A percentile compares a stretch with the other conserved stretches of the same genome.
phyloP scores from a whole-genome alignment of 2,113 vertebrate genomes.

The Epinephelus cyanopodus region DNA sequence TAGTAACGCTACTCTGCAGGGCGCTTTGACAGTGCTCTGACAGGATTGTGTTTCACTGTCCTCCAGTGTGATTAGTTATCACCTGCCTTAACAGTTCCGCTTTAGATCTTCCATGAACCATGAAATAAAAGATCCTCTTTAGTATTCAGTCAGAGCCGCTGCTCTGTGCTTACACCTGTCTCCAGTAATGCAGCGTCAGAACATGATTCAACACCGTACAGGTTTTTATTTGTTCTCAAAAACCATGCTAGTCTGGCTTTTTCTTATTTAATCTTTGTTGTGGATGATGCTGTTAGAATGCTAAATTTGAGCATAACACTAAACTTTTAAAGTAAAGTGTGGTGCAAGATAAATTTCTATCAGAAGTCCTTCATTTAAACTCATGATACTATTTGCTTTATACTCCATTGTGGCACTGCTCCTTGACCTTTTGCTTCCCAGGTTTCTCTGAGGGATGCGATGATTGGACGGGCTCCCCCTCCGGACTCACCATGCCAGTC shows the following conservation, averaged over 20 bases:
- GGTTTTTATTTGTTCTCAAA: no score
- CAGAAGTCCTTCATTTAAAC: background rate
- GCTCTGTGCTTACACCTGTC: slow-evolving; percentile 26
- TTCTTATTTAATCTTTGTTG: background rate
- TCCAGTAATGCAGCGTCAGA: background rate
- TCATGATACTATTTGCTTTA: background rate
- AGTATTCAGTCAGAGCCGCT: background rate
- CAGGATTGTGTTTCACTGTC: slow-evolving; percentile 66
- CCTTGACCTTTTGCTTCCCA: slow-evolving; percentile 7
- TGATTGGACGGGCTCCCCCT: slow-evolving; percentile 48
- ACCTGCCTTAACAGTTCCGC: slow-evolving; percentile 46
- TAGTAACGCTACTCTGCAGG: slow-evolving; percentile 21
- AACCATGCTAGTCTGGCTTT: background rate
- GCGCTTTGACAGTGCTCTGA: slow-evolving; percentile 14
- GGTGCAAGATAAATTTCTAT: background rate
- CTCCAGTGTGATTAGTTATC: slow-evolving; percentile 61
- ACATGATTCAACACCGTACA: background rate
- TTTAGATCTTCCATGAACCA: slow-evolving; percentile 29
- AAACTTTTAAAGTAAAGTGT: background rate
- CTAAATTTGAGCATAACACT: no score
- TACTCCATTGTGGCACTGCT: background rate
- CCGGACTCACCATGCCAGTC: slow-evolving; percentile 82
- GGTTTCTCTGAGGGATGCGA: slow-evolving; percentile 53
- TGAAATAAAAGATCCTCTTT: slow-evolving; percentile 41
- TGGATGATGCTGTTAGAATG: background rate